A percentile compares a stretch with the other conserved stretches of the same genome.
Conservation (phyloP, 2,797 vertebrate genomes). For the Adelosebastes latens region DNA sequence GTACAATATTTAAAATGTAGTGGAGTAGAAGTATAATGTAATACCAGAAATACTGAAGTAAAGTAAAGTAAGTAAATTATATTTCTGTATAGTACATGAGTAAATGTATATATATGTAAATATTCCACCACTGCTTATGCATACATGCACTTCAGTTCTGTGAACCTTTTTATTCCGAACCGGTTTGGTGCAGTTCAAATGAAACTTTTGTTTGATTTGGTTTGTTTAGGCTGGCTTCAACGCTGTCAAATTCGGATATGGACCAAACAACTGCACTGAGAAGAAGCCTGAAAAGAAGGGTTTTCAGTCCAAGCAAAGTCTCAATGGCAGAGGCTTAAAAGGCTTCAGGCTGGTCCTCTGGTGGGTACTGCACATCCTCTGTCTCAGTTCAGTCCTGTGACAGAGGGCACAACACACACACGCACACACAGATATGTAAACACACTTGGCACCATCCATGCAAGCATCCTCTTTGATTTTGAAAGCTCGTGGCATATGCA, state of each 20-base stretch:
- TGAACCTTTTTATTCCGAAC: not conserved
- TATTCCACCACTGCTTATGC: not conserved
- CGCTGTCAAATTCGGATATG: not conserved
- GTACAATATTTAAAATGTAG: too few species aligned
- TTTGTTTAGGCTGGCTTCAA: not conserved
- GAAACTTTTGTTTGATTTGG: not conserved
- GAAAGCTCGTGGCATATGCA: not conserved
- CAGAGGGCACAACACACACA: not conserved
- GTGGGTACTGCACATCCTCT: not conserved
- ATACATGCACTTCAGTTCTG: not conserved
- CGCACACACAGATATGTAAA: not conserved
- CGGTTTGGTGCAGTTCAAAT: not conserved
- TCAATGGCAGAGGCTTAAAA: not conserved
- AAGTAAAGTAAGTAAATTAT: too few species aligned
- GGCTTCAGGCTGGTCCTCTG: not conserved
- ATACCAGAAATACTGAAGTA: too few species aligned
- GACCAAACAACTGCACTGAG: not conserved
- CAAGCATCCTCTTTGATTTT: constrained; percentile 14
- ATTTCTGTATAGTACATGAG: too few species aligned
- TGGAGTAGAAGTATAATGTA: too few species aligned
- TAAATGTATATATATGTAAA: too few species aligned
- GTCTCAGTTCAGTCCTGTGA: not conserved
- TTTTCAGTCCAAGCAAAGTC: not conserved
- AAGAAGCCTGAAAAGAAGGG: not conserved
- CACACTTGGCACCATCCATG: constrained; percentile 13